Percentiles rank a stretch among this genome's conserved stretches.
Evolutionary conservation across 2,888 invertebrate species (phyloP).

Genomic region (Tanytarsus gracilentus): DNA sequence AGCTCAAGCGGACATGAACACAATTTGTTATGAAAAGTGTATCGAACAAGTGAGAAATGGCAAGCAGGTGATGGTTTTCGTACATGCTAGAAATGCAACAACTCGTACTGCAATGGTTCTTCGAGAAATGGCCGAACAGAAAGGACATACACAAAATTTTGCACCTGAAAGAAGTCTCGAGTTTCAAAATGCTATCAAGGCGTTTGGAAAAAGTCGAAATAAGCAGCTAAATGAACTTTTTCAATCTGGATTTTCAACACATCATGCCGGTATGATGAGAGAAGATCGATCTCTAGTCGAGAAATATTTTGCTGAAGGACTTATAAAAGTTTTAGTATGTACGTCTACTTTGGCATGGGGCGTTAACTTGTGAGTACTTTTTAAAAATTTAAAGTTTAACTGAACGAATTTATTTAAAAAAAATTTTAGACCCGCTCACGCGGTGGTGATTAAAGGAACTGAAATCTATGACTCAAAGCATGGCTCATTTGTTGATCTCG

Average conservation of each 20-base stretch:
- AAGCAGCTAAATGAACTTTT: constrained; percentile 77
- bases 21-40: constrained; percentile 87
- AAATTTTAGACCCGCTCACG: neutral
- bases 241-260: constrained; percentile 79
- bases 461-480: constrained; percentile 95
- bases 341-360: constrained; percentile 99
- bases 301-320: constrained; percentile 79
- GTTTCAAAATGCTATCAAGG: constrained; percentile 59
- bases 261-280: constrained; percentile 93
- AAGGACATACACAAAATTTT: constrained; percentile 62
- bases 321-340: constrained; percentile 82
- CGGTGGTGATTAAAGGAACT: constrained; percentile 48
- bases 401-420: neutral
- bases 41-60: constrained; percentile 75
- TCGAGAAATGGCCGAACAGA: constrained; percentile 69
- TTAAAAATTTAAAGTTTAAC: constrained; percentile 74
- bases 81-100: constrained; percentile 95
- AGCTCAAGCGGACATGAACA: constrained; percentile 72
- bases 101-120: constrained; percentile 77
- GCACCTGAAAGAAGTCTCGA: constrained; percentile 54
- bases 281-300: constrained; percentile 83
- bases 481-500: constrained; percentile 88
- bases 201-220: constrained; percentile 64
- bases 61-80: constrained; percentile 96
- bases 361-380: constrained; percentile 93